phyloP scores from a whole-genome alignment of 1,140 invertebrate species.

The Drosophila parabipectinata region DNA sequence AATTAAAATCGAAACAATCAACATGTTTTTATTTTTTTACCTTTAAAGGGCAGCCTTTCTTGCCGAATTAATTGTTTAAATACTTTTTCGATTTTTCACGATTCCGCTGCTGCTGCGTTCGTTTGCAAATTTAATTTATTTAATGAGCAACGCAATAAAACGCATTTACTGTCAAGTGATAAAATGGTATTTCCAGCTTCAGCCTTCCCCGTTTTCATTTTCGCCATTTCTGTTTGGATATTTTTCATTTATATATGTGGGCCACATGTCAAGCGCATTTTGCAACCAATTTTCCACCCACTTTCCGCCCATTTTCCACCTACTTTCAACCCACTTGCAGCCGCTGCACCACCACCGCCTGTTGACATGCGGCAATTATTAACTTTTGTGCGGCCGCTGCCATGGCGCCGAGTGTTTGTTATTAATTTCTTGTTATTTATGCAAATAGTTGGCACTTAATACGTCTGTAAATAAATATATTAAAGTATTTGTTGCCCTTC shows the following conservation, averaged over 20 bases:
- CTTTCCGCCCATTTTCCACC: conserved; percentile 11
- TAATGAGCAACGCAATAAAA: conserved; percentile 79
- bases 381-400: conserved; percentile 79
- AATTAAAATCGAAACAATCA: conserved; percentile 14
- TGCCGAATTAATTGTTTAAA: conserved; percentile 44
- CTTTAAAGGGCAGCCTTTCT: conserved; percentile 13
- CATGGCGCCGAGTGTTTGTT: conserved; percentile 80
- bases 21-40: conserved; percentile 1
- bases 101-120: conserved; percentile 2
- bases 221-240: conserved; percentile 45
- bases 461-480: conserved; percentile 64
- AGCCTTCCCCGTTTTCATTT: conserved; percentile 23
- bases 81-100: conserved; percentile 34
- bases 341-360: conserved; percentile 23
- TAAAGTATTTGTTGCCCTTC: conserved; percentile 24
- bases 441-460: conserved; percentile 83
- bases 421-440: conserved; percentile 84
- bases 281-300: background rate
- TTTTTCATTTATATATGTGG: conserved; percentile 74
- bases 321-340: conserved; percentile 11
- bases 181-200: conserved; percentile 69
- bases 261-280: conserved; percentile 55
- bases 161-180: conserved; percentile 82
- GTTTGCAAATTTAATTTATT: conserved; percentile 77
- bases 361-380: conserved; percentile 81